Conservation (phyloP, 2,797 vertebrate species). For the Chaetodon trifasciatus region DNA sequence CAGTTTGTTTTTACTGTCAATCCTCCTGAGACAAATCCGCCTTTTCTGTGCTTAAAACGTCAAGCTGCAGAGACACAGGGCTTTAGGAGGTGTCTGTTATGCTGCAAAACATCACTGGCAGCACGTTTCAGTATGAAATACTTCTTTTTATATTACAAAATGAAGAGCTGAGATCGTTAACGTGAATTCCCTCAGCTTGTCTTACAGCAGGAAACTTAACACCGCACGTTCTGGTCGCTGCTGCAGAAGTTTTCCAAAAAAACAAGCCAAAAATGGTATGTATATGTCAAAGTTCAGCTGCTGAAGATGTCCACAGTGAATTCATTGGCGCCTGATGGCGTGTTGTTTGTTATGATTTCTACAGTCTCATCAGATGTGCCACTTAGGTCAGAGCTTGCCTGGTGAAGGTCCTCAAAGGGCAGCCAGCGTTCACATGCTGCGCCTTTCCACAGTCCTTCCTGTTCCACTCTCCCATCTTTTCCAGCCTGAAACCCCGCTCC, state of each 20-base stretch:
- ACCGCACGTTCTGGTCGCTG: slow-evolving; percentile 19
- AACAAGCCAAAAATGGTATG: slow-evolving; percentile 59
- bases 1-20: neutral
- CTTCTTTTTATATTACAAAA: neutral
- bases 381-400: slow-evolving; percentile 72
- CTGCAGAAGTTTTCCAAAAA: slow-evolving; percentile 42
- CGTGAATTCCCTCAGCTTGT: neutral
- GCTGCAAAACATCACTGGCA: neutral
- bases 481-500: slow-evolving; percentile 66
- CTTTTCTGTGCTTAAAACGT: neutral
- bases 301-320: slow-evolving; percentile 69
- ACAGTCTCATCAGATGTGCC: slow-evolving; percentile 76
- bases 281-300: slow-evolving; percentile 62
- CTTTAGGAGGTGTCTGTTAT: neutral
- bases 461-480: slow-evolving; percentile 81
- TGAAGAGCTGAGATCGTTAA: neutral
- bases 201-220: slow-evolving; percentile 43
- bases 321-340: slow-evolving; percentile 56
- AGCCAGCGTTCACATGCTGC: slow-evolving; percentile 63
- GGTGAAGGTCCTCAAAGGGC: slow-evolving; percentile 50
- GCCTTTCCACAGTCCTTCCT: slow-evolving; percentile 80
- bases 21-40: neutral
- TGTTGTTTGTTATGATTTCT: slow-evolving; percentile 79
- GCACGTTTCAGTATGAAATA: neutral
- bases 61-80: neutral